Evolutionary conservation across 2,113 vertebrate species (phyloP).

Genomic region (Enhydra lutris): DNA sequence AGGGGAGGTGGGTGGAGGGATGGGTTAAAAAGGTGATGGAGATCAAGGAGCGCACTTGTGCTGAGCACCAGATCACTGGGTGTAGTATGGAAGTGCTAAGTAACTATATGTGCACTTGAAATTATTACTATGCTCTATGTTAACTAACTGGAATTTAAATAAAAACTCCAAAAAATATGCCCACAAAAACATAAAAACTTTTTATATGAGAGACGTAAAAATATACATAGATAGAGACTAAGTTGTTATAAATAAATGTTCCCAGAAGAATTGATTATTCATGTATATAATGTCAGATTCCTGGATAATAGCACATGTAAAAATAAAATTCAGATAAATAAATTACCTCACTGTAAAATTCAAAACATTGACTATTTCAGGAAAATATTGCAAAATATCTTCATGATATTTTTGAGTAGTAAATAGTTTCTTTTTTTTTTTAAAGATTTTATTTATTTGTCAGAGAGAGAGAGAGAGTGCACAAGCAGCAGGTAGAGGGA

Average conservation of each 20-base stretch:
- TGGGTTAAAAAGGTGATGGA: neutral
- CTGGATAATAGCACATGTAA: neutral
- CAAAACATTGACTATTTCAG: neutral
- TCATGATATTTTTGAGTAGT: neutral
- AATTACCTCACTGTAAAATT: neutral
- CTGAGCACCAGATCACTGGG: neutral
- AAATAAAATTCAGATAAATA: neutral
- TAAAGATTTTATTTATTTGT: neutral
- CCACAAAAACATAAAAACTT: neutral
- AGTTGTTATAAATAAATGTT: neutral
- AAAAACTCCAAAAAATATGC: neutral
- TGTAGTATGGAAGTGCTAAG: neutral
- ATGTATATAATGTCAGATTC: neutral
- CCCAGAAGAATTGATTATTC: neutral
- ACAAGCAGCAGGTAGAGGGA: too few species aligned
- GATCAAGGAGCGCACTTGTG: neutral
- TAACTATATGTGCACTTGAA: neutral
- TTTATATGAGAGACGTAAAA: neutral
- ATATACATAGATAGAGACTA: neutral
- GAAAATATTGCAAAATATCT: neutral
- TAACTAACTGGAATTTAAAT: neutral
- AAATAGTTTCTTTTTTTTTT: neutral
- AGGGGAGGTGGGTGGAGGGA: neutral
- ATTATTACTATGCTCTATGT: neutral
- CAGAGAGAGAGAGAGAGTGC: too few species aligned